Evolutionary conservation across 2,797 vertebrate species (phyloP).

Genomic region (Scolopax bukidnonensis): DNA sequence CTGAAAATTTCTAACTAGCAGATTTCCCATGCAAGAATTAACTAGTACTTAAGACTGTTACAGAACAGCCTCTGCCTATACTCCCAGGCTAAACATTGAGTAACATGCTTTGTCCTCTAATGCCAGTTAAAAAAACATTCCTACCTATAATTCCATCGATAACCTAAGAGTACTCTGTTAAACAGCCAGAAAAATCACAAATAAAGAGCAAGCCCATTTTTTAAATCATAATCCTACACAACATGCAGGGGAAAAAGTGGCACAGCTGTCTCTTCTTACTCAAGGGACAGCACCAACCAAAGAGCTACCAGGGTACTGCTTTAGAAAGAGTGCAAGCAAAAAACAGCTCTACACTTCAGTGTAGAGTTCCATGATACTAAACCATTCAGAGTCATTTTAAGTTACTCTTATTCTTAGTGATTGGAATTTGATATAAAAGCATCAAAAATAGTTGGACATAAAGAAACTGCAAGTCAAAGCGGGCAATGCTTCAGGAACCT

Average conservation of each 20-base stretch:
- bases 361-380: neutral
- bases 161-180: neutral
- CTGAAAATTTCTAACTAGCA: neutral
- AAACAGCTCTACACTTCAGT: neutral
- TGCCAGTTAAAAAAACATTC: neutral
- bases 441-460: neutral
- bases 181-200: too few species aligned
- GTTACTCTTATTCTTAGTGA: neutral
- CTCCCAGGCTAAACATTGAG: neutral
- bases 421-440: neutral
- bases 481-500: neutral
- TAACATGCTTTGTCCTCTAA: neutral
- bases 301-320: neutral
- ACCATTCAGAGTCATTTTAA: neutral
- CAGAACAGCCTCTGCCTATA: neutral
- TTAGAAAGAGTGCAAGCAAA: neutral
- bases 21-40: neutral
- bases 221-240: neutral
- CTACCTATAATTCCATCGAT: neutral
- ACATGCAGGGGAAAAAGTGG: accelerated
- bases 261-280: neutral
- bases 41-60: neutral
- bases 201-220: neutral
- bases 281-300: neutral
- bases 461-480: neutral